Conservation (phyloP, 2,797 vertebrate species). For the Onychomys arenicola region DNA sequence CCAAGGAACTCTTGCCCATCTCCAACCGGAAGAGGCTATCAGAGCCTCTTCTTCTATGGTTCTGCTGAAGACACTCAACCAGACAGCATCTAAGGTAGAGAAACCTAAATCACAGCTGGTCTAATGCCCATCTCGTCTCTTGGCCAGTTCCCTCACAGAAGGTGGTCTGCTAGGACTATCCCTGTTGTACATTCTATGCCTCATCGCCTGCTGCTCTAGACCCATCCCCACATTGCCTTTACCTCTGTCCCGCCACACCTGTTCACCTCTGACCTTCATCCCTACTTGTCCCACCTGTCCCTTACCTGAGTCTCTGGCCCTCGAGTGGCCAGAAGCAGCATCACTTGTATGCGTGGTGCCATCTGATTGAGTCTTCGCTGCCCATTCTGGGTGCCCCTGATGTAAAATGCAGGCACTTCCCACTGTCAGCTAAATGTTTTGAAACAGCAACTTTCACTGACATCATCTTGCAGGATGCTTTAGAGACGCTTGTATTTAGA, state of each 20-base stretch:
- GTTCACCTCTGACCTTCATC: neutral
- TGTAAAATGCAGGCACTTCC: constrained; percentile 58
- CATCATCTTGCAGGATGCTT: neutral
- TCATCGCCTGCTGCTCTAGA: neutral
- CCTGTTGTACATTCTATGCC: neutral
- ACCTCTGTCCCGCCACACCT: neutral
- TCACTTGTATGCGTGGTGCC: neutral
- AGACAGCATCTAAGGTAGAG: neutral
- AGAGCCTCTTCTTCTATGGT: neutral
- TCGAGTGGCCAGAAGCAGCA: neutral
- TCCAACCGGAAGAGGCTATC: neutral
- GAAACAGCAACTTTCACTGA: constrained; percentile 61
- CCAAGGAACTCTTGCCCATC: neutral
- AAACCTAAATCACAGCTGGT: neutral
- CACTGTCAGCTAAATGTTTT: constrained; percentile 50
- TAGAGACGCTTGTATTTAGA: constrained; percentile 61
- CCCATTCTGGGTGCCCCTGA: constrained; percentile 44
- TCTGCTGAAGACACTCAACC: neutral
- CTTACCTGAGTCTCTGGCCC: constrained; percentile 3
- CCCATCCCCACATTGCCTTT: neutral
- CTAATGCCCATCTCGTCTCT: neutral
- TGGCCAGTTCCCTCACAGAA: neutral
- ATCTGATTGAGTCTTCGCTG: constrained; percentile 63
- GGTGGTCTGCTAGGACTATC: neutral
- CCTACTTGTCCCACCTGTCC: neutral